Evolutionary conservation across 2,888 invertebrate genomes (phyloP).

Genomic region (Xestia ashworthii): DNA sequence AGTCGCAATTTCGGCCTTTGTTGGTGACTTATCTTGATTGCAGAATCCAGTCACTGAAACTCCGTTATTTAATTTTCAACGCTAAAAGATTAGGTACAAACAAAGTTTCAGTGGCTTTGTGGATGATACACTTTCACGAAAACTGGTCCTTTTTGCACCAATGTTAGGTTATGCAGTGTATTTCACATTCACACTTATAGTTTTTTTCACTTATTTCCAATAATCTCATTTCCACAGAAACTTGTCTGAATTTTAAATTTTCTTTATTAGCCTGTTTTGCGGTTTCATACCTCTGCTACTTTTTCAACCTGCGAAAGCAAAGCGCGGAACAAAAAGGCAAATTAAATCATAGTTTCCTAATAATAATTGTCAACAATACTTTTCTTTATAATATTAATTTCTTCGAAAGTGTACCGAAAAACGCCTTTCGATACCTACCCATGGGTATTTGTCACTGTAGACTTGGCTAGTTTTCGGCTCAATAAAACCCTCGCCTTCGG

Average conservation of each 20-base stretch:
- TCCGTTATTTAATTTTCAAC: slow-evolving; percentile 9
- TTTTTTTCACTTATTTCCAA: neutral
- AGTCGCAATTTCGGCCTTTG: slow-evolving; percentile 26
- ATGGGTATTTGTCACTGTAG: neutral
- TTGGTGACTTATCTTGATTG: slow-evolving; percentile 33
- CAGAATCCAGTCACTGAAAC: slow-evolving; percentile 30
- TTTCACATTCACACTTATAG: neutral
- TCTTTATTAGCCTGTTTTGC: too few species aligned
- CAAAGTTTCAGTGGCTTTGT: neutral
- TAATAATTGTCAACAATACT: neutral
- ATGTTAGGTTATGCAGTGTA: neutral
- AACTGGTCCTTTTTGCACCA: neutral
- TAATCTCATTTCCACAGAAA: neutral
- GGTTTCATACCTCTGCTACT: too few species aligned
- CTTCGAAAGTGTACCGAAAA: neutral
- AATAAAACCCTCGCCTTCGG: too few species aligned
- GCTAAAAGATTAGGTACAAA: neutral
- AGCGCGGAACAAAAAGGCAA: too few species aligned
- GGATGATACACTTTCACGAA: neutral
- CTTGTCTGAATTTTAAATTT: too few species aligned
- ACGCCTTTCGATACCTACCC: neutral
- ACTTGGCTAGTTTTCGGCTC: neutral
- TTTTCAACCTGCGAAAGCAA: too few species aligned
- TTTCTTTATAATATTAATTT: too few species aligned
- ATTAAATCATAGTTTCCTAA: too few species aligned